Percentiles rank a stretch among this genome's conserved stretches.
Conservation (phyloP, 2,113 vertebrate species). For the Phrynocephalus versicolor region DNA sequence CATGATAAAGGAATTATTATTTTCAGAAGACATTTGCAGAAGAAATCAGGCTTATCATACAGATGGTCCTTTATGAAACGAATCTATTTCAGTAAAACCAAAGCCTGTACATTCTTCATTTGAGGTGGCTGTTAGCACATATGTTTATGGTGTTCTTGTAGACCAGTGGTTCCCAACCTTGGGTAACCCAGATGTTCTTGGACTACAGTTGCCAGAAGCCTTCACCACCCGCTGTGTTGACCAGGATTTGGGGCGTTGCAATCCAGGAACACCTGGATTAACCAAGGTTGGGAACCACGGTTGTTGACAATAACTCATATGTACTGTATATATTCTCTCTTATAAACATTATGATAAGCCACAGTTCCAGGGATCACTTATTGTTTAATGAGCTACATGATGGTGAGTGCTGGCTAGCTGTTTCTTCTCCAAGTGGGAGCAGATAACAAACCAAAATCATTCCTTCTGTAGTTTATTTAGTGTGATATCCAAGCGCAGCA, state of each 20-base stretch:
- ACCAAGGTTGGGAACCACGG: too few relatives aligned
- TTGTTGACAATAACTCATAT: too few relatives aligned
- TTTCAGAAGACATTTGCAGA: constrained; percentile 1
- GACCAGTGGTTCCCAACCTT: too few relatives aligned
- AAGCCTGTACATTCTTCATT: neutral
- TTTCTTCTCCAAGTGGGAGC: neutral
- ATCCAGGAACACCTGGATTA: too few relatives aligned
- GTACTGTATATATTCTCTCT: neutral
- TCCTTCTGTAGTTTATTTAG: neutral
- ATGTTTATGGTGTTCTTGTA: neutral
- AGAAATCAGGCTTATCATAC: neutral
- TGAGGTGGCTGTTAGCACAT: neutral
- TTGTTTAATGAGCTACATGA: neutral
- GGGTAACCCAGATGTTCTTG: too few relatives aligned
- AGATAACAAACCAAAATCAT: neutral
- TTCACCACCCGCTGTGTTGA: too few relatives aligned
- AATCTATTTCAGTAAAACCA: neutral
- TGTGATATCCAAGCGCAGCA: neutral
- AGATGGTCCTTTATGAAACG: neutral
- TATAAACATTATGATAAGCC: neutral
- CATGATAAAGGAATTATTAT: neutral
- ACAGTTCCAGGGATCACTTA: neutral
- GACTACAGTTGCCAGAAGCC: too few relatives aligned
- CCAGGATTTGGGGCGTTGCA: too few relatives aligned
- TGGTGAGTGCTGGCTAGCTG: neutral